Conservation (phyloP, 1,140 invertebrate species). For the Coboldia fuscipes region DNA sequence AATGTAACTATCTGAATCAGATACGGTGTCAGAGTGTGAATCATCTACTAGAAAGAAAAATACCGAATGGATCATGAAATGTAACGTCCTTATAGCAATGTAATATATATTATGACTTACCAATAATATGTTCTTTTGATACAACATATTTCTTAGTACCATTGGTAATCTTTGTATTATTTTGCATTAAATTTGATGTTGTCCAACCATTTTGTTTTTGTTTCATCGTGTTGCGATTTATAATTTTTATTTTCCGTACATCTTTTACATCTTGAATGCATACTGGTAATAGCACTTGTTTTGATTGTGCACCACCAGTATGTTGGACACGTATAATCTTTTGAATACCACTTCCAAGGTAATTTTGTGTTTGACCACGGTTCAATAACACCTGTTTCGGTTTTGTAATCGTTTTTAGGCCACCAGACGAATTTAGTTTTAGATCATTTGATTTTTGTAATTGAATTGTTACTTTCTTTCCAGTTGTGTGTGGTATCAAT, state of each 20-base stretch:
- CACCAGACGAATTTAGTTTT: too few species aligned
- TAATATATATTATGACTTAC: slow-evolving; percentile 4
- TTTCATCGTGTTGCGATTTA: slow-evolving; percentile 33
- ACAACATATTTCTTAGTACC: slow-evolving; percentile 7
- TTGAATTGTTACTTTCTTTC: slow-evolving; percentile 3
- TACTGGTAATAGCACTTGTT: slow-evolving; percentile 42
- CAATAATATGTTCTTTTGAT: slow-evolving; percentile 4
- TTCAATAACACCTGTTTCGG: slow-evolving; percentile 21
- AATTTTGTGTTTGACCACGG: slow-evolving; percentile 21
- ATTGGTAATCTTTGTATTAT: slow-evolving; percentile 17
- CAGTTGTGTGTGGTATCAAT: too few species aligned
- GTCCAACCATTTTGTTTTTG: slow-evolving; percentile 22
- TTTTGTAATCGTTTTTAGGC: too few species aligned
- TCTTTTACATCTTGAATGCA: slow-evolving; percentile 44
- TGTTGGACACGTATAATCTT: slow-evolving; percentile 6
- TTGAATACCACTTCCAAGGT: slow-evolving; percentile 30
- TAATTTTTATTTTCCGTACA: slow-evolving; percentile 45
- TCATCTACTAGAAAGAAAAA: slow-evolving; percentile 7
- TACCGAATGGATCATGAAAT: slow-evolving; percentile 14
- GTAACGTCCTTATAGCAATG: slow-evolving; percentile 5
- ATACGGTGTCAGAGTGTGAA: slow-evolving; percentile 10
- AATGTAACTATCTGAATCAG: slow-evolving; percentile 4
- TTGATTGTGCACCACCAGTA: slow-evolving; percentile 29
- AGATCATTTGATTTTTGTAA: slow-evolving; percentile 1
- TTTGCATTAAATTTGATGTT: slow-evolving; percentile 22